A percentile compares a stretch with the other conserved stretches of the same genome.
Conservation (phyloP, 1,140 invertebrate species). For the Zophobas morio region DNA sequence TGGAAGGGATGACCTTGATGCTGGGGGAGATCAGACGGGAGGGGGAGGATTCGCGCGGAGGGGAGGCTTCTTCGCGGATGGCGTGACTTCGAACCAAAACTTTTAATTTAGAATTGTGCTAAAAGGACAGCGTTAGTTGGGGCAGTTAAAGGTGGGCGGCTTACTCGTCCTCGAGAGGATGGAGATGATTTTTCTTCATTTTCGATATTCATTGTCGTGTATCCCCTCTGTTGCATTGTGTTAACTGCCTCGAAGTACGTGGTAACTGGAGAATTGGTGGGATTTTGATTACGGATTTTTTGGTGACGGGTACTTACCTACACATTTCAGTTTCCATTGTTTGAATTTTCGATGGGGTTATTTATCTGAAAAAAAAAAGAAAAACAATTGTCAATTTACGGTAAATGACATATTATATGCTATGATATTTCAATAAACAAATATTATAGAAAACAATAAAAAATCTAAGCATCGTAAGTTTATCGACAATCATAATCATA, state of each 20-base stretch:
- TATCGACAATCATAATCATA: too few species aligned
- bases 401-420: too few species aligned
- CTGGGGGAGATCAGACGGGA: slow-evolving; percentile 62
- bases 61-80: slow-evolving; percentile 88
- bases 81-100: slow-evolving; percentile 90
- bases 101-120: slow-evolving; percentile 84
- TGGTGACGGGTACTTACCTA: slow-evolving; percentile 2
- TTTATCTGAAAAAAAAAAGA: slow-evolving; percentile 11
- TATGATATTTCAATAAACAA: too few species aligned
- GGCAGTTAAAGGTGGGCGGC: slow-evolving; percentile 12
- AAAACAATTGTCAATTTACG: too few species aligned
- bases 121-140: slow-evolving; percentile 46
- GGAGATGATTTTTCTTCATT: slow-evolving; percentile 53
- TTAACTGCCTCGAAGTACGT: slow-evolving; percentile 52
- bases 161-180: slow-evolving; percentile 58
- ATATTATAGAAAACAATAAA: too few species aligned
- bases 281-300: not conserved
- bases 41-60: slow-evolving; percentile 80
- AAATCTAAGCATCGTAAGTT: too few species aligned
- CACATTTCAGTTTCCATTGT: slow-evolving; percentile 30
- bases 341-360: not conserved
- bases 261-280: slow-evolving; percentile 1
- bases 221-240: slow-evolving; percentile 61
- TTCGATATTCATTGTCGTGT: slow-evolving; percentile 59
- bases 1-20: slow-evolving; percentile 61